These are phyloP conservation scores for Abramis brama DNA, from an alignment of 2,113 vertebrate species.

Conservation along the genomic window DNA sequence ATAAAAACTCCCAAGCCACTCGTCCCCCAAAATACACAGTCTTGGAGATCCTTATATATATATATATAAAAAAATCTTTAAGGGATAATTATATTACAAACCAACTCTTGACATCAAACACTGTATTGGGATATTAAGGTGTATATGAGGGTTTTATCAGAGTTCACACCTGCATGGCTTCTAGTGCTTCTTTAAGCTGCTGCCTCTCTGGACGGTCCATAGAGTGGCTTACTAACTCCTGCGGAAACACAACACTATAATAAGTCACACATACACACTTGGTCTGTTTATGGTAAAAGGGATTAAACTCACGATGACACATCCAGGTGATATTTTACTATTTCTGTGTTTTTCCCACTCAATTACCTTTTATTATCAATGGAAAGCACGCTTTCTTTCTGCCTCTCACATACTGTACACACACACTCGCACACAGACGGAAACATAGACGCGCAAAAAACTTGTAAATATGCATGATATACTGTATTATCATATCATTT, in stretches of 20 bases:
- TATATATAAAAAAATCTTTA: background rate
- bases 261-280: background rate
- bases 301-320: background rate
- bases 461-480: no score
- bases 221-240: conserved; percentile 95
- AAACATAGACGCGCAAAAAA: no score
- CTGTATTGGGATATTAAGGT: background rate
- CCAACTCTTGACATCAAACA: background rate
- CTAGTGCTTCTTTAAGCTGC: conserved; percentile 93
- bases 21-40: background rate
- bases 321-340: background rate
- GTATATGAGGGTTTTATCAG: background rate
- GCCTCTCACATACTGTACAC: no score
- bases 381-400: no score
- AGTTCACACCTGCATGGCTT: conserved; percentile 91
- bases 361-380: no score
- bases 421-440: no score
- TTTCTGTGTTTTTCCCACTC: no score
- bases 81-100: background rate
- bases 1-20: background rate
- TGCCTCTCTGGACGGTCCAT: conserved; percentile 87
- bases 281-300: background rate
- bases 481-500: no score
- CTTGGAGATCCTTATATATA: background rate
- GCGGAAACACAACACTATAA: conserved; percentile 14